Evolutionary conservation across 2,797 vertebrate genomes (phyloP).

Genomic region (Phrynocephalus vlangalii): DNA sequence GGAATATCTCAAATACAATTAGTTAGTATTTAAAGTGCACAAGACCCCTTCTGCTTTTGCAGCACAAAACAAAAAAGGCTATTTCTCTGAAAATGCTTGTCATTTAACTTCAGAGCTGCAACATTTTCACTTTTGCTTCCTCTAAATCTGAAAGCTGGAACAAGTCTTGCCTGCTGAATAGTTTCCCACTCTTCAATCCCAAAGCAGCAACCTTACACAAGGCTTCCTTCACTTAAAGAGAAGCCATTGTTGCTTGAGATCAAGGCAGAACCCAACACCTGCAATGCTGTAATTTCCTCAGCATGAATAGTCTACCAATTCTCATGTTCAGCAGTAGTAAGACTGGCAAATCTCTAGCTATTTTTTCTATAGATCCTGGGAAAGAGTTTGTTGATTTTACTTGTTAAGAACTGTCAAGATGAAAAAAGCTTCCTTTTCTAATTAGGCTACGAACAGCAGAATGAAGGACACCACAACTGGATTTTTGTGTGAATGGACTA

Average conservation of each 20-base stretch:
- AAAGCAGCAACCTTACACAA: neutral
- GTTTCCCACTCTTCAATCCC: neutral
- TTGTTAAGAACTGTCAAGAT: neutral
- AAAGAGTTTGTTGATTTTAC: neutral
- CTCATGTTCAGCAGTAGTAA: too few relatives aligned
- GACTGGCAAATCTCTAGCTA: neutral
- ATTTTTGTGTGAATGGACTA: too few relatives aligned
- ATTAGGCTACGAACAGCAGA: neutral
- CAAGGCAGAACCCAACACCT: neutral
- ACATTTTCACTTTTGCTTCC: neutral
- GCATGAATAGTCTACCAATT: neutral
- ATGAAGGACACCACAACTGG: neutral
- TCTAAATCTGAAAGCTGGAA: neutral
- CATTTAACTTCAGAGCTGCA: too few relatives aligned
- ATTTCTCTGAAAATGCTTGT: too few relatives aligned
- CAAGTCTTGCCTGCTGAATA: neutral
- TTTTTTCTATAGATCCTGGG: neutral
- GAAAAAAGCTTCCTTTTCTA: neutral
- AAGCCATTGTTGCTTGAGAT: neutral
- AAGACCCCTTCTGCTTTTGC: too few relatives aligned
- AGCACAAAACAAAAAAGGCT: too few relatives aligned
- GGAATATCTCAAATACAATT: too few relatives aligned
- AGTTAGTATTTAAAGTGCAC: too few relatives aligned
- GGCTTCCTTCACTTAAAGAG: neutral
- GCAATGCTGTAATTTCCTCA: neutral